Conservation (phyloP, 2,113 vertebrate species). For the Thunnus thynnus region DNA sequence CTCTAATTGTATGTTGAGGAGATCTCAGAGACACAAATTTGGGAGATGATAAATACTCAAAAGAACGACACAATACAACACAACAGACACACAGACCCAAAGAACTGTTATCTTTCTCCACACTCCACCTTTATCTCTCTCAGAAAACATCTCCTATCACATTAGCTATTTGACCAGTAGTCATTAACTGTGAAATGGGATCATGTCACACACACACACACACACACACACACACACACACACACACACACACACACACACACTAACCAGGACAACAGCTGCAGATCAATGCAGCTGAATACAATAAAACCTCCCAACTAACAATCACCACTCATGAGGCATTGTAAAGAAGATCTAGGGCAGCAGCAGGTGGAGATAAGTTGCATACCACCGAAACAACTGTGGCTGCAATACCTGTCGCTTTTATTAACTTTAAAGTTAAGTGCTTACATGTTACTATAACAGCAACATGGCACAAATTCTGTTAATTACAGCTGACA, state of each 20-base stretch:
- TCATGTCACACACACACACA: not conserved
- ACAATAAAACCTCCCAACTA: conserved; percentile 24
- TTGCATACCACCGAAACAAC: not conserved
- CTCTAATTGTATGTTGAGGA: not conserved
- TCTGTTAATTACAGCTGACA: not conserved
- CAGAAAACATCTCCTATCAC: conserved; percentile 47
- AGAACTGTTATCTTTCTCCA: conserved; percentile 32
- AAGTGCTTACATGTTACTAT: not conserved
- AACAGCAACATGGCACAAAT: too few relatives aligned
- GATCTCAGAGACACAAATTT: not conserved
- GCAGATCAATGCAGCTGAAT: conserved; percentile 18
- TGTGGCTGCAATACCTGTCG: not conserved
- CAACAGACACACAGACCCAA: conserved; percentile 4
- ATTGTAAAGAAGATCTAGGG: not conserved
- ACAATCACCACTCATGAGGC: not conserved
- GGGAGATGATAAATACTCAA: not conserved
- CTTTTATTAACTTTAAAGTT: not conserved
- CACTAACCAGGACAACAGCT: conserved; percentile 32
- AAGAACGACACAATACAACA: not conserved
- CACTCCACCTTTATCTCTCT: conserved; percentile 28
- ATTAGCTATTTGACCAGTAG: conserved; percentile 42
- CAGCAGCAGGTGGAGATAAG: conserved; percentile 9
- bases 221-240: not conserved
- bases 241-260: conserved; percentile 28
- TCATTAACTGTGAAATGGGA: conserved; percentile 10